Evolutionary conservation across 2,113 vertebrate species (phyloP).

Genomic region (Apteryx owenii): DNA sequence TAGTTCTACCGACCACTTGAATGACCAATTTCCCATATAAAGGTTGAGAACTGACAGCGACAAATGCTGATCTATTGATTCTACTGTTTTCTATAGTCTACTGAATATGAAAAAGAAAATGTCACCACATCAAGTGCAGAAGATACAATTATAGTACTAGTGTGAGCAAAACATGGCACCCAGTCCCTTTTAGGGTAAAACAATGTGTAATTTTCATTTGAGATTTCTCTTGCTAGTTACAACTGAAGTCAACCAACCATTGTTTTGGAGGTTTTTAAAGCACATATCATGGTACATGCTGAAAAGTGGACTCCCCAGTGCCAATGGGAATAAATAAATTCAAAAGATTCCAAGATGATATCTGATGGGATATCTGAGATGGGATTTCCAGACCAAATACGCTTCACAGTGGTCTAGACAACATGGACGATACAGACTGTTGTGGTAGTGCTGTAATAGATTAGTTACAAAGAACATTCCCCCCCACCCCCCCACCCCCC

Average conservation of each 20-base stretch:
- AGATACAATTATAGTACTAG: neutral
- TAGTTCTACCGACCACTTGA: neutral
- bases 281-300: neutral
- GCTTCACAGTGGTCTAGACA: neutral
- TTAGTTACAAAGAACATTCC: neutral
- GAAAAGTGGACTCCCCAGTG: neutral
- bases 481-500: neutral
- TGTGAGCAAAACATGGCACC: neutral
- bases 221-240: neutral
- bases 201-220: neutral
- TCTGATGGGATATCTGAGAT: neutral
- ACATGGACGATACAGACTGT: neutral
- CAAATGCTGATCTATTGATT: neutral
- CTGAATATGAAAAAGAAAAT: neutral
- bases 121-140: neutral
- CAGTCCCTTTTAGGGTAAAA: neutral
- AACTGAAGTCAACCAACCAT: neutral
- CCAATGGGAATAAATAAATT: neutral
- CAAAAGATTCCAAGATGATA: neutral
- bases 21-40: neutral
- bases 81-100: neutral
- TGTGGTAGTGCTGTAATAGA: neutral
- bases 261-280: neutral
- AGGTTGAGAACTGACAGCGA: neutral
- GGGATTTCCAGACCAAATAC: neutral